Percentiles rank a stretch among this genome's conserved stretches.
These are phyloP conservation scores for Entomobrya proxima DNA, from an alignment of 2,888 invertebrate genomes.

Conservation along the genomic window DNA sequence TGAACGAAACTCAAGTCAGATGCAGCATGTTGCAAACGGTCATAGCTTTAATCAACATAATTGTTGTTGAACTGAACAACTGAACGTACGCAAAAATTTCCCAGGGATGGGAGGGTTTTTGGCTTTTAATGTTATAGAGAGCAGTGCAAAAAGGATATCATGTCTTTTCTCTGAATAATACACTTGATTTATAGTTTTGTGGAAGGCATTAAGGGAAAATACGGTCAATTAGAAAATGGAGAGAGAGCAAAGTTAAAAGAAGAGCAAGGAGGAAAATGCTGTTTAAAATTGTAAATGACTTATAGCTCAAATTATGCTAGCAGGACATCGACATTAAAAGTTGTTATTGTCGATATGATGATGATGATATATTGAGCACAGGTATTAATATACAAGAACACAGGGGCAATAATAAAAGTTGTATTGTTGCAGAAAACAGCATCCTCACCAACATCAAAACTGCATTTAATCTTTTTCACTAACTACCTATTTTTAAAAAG, in stretches of 20 bases:
- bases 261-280: slow-evolving; percentile 8
- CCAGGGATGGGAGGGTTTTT: background rate
- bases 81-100: background rate
- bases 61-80: slow-evolving; percentile 22
- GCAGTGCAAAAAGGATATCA: background rate
- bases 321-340: background rate
- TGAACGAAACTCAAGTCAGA: background rate
- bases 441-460: background rate
- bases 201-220: slow-evolving; percentile 49
- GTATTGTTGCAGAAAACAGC: too few relatives aligned
- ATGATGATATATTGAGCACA: background rate
- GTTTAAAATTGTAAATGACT: slow-evolving; percentile 7
- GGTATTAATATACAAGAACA: background rate
- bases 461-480: background rate
- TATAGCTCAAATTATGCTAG: background rate
- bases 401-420: background rate
- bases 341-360: background rate
- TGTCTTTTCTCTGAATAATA: slow-evolving; percentile 21
- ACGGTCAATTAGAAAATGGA: slow-evolving; percentile 17
- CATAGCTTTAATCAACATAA: slow-evolving; percentile 56
- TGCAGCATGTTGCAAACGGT: too few relatives aligned
- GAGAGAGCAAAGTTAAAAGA: background rate
- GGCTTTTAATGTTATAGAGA: background rate
- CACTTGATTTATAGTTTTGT: slow-evolving; percentile 56
- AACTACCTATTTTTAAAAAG: background rate